Evolutionary conservation across 2,888 invertebrate species (phyloP), one percentile per base, ranked within the genome.

Genomic region (Philonicus albiceps): DNA sequence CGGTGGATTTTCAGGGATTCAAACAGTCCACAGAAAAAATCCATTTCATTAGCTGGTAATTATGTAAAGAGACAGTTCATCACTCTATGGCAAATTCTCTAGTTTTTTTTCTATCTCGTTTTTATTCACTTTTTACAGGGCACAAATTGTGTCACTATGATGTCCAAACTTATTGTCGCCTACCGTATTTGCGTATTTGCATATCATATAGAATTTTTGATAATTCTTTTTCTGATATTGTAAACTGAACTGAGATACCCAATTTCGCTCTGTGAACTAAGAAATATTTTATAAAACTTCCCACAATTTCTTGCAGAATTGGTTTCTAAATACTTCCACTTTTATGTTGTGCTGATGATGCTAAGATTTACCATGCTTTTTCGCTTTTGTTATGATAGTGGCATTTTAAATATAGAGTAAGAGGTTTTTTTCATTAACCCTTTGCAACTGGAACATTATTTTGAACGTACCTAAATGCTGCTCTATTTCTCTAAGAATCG

Each of bases 41-140:
- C 49, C 49, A 78, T 78, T 78, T 78, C 78, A 78, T 78, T 78
- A 78, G 37, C 78, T 49, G 78, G 49, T 78, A 78, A 78, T 78
- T 78, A 78, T 43, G 78, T 78, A 53, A 49, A 53, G 30, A 19
- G 7, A 64, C 11, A 22, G 64, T 64, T 19, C 64, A 64, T 64
- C 64, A 64, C 22, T 64, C 22, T 11, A 11, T 2, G 27, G 22
- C 19, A 64, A 64, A 64, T 43, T 19, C 34, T 31, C 19, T 11
- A 1, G 3, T 34, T 27, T 34, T 27, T 78, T 49, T 78, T 22
- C 16, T 27, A 78, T 49, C 43, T 78, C 11, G n/a, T n/a, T 64
- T 37, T 64, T 11, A 11, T 64, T 11, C 22, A 64, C 11, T 22
- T 64, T 53, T 55, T 64, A 13, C 11, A 16, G 11, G 16, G 13